Evolutionary conservation across 2,888 invertebrate genomes (phyloP), one percentile per base, ranked within the genome.

Genomic region (Synanthedon andrenaeformis): DNA sequence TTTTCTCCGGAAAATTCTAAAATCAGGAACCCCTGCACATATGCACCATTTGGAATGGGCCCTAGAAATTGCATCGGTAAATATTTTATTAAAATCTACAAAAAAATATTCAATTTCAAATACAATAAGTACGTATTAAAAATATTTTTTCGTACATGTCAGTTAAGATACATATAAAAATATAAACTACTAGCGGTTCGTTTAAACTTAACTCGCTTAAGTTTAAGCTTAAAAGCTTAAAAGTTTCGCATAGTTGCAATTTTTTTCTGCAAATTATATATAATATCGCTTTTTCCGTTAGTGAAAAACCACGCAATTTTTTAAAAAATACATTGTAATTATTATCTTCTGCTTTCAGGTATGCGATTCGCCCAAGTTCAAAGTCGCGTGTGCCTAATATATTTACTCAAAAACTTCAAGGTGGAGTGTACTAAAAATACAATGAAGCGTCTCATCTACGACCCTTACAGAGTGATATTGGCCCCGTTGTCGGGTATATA

Each of bases 61-160:
- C 61, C 62, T 2, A 51, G 62, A 4, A 59, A 59, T 53, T 62
- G 64, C 42, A 56, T 59, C 12, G 59, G 61, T 58, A 52, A 57
- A 53, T 54, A 42, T 6, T n/a, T 14, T 49, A 35, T 2, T 35
- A 10, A 35, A 35, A 35, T 10, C n/a, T 6, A 3, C 8, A 35
- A 35, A 35, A 35, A 8, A 35, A 8, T 35, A 10, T 35, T 35
- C 8, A 41, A 23, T 51, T 19, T 45, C 1, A 5, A 45, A 13
- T 45, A 17, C n/a, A n/a, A n/a, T n/a, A n/a, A n/a, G n/a, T n/a
- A n/a, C n/a, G n/a, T n/a, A n/a, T n/a, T n/a, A n/a, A n/a, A n/a
- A n/a, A n/a, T n/a, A n/a, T n/a, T n/a, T n/a, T n/a, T n/a, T n/a
- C n/a, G n/a, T n/a, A n/a, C n/a, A n/a, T n/a, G n/a, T n/a, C n/a